Conservation (phyloP, 2,888 invertebrate genomes). For the Tortricodes alternella region DNA sequence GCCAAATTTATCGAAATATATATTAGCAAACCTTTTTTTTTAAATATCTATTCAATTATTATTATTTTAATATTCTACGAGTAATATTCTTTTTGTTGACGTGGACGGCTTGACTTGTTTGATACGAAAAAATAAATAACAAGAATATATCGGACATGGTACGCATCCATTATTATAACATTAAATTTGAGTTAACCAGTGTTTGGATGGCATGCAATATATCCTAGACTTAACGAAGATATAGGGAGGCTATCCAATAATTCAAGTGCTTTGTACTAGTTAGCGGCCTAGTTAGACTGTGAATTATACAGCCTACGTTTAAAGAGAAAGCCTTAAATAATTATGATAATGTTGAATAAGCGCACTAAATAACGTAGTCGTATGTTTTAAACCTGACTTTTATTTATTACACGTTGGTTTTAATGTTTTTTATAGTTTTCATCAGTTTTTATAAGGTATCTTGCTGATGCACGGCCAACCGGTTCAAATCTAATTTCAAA, state of each 20-base stretch:
- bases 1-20: slow-evolving; percentile 21
- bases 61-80: neutral
- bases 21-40: slow-evolving; percentile 3
- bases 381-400: too few species aligned
- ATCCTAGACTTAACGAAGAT: slow-evolving; percentile 1
- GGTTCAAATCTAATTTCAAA: slow-evolving; percentile 23
- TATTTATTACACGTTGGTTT: too few species aligned
- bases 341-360: too few species aligned
- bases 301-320: neutral
- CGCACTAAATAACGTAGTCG: too few species aligned
- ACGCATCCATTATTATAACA: too few species aligned
- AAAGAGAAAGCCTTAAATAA: neutral
- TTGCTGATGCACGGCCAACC: slow-evolving; percentile 13
- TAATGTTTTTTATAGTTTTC: too few species aligned
- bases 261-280: slow-evolving; percentile 1
- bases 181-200: too few species aligned
- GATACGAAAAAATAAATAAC: too few species aligned
- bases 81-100: neutral
- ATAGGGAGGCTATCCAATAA: slow-evolving; percentile 10
- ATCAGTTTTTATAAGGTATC: slow-evolving; percentile 1
- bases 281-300: neutral
- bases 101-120: too few species aligned
- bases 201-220: neutral
- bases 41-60: slow-evolving; percentile 1
- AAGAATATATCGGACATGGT: too few species aligned